Percentiles rank a stretch among this genome's conserved stretches.
Evolutionary conservation across 2,797 vertebrate genomes (phyloP).

Genomic region (Myotis myotis): DNA sequence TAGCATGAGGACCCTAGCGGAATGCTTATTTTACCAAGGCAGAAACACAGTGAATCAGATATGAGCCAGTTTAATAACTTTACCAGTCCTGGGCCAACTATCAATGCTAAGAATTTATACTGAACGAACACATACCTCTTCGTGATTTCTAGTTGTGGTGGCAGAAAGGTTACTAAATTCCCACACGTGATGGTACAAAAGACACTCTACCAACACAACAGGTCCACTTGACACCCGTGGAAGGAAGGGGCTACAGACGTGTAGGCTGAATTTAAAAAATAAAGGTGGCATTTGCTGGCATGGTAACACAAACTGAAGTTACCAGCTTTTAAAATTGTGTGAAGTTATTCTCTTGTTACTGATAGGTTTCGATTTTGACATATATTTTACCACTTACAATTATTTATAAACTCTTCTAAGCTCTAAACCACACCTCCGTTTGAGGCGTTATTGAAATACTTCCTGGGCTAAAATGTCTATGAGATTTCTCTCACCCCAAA

Average conservation of each 20-base stretch:
- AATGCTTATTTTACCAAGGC: constrained; percentile 45
- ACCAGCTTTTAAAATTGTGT: neutral
- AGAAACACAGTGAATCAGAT: constrained; percentile 53
- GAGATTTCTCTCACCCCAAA: neutral
- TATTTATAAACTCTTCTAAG: neutral
- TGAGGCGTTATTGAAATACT: neutral
- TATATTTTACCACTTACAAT: constrained; percentile 36
- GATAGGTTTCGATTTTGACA: neutral
- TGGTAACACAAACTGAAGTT: neutral
- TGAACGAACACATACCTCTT: constrained; percentile 58
- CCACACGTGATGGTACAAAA: constrained; percentile 26
- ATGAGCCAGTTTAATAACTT: constrained; percentile 62
- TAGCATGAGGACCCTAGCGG: constrained; percentile 44
- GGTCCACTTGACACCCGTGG: neutral
- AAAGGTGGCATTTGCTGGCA: neutral
- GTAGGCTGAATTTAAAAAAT: neutral
- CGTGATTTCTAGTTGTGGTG: constrained; percentile 58
- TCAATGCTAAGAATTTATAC: constrained; percentile 43
- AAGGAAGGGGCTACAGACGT: neutral
- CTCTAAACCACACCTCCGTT: neutral
- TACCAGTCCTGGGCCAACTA: neutral
- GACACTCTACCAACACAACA: constrained; percentile 18
- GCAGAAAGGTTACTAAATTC: constrained; percentile 66
- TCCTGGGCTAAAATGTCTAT: neutral
- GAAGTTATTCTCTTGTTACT: constrained; percentile 7